phyloP scores from a whole-genome alignment of 2,888 invertebrate species.

The Lapara coniferarum region DNA sequence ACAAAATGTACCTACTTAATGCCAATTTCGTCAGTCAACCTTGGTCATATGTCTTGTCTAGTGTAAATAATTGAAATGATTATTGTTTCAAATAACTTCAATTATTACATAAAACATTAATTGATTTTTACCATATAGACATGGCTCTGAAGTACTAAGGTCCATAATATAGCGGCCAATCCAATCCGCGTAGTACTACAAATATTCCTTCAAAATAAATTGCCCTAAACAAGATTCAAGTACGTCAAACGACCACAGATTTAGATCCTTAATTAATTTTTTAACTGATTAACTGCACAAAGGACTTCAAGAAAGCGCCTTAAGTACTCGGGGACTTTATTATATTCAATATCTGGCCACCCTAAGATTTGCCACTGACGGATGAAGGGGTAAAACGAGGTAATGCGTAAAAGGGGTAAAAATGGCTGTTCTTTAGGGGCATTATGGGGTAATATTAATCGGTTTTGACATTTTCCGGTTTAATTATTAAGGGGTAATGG shows the following conservation, averaged over 20 bases:
- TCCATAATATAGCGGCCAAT: neutral
- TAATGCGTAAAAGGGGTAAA: slow-evolving; percentile 57
- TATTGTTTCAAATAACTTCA: no score
- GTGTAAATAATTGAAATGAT: no score
- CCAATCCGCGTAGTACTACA: neutral
- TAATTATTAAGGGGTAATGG: slow-evolving; percentile 23
- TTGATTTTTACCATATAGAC: no score
- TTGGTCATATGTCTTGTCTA: no score
- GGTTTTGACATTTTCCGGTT: slow-evolving; percentile 45
- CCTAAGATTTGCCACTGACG: slow-evolving; percentile 69
- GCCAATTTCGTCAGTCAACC: no score
- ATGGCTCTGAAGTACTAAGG: no score
- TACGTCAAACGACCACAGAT: slow-evolving; percentile 1
- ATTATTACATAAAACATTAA: no score
- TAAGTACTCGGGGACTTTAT: slow-evolving; percentile 62
- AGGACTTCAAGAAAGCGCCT: slow-evolving; percentile 59
- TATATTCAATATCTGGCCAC: slow-evolving; percentile 76
- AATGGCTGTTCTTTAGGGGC: slow-evolving; percentile 60
- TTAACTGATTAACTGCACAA: slow-evolving; percentile 80
- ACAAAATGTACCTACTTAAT: no score
- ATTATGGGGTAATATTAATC: slow-evolving; percentile 71
- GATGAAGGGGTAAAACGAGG: slow-evolving; percentile 62
- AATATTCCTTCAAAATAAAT: neutral
- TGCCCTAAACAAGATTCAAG: neutral
- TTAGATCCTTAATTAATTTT: slow-evolving; percentile 75